phyloP scores from a whole-genome alignment of 1,140 invertebrate genomes.

The Ditylenchus dipsaci region DNA sequence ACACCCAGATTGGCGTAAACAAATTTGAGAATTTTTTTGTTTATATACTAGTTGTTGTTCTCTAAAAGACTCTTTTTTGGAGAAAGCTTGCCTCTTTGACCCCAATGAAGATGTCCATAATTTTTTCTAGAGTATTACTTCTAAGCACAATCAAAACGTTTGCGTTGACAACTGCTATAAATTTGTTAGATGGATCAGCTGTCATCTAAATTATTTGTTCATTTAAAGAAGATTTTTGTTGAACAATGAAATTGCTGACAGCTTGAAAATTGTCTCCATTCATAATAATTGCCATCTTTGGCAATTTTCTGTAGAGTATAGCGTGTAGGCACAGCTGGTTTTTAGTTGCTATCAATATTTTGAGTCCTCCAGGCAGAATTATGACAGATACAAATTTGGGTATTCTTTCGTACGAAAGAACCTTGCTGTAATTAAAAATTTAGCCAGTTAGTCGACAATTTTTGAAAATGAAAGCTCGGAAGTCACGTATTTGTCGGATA shows the following conservation, averaged over 20 bases:
- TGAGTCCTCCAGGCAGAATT: neutral
- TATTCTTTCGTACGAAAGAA: neutral
- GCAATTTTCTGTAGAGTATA: neutral
- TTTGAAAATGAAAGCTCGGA: too few relatives aligned
- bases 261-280: neutral
- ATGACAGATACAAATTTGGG: neutral
- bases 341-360: neutral
- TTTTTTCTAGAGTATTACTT: neutral
- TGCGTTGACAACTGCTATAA: neutral
- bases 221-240: neutral
- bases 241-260: neutral
- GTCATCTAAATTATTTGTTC: conserved; percentile 1
- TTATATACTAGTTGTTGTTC: too few relatives aligned
- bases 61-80: neutral
- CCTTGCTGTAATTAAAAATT: neutral
- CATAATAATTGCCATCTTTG: neutral
- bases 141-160: neutral
- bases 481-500: too few relatives aligned
- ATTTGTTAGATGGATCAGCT: neutral
- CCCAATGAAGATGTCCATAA: neutral
- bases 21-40: neutral
- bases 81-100: neutral
- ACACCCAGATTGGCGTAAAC: too few relatives aligned
- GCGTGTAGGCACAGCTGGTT: neutral
- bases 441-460: too few relatives aligned